Conservation (phyloP, 2,888 invertebrate genomes). For the Drosophila diplacantha region DNA sequence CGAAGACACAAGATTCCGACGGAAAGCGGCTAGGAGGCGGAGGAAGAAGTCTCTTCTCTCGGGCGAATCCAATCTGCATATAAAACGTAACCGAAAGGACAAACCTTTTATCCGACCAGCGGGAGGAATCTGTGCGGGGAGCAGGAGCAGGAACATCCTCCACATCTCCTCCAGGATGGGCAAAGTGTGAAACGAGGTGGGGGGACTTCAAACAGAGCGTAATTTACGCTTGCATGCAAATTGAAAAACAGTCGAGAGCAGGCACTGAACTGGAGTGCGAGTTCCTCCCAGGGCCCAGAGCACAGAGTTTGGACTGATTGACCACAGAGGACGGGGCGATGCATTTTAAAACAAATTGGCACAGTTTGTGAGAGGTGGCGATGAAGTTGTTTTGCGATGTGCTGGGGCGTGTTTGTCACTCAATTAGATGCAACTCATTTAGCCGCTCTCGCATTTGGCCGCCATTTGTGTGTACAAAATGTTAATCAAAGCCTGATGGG, state of each 20-base stretch:
- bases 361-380: conserved; percentile 60
- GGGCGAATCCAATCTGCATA: conserved; percentile 59
- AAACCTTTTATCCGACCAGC: conserved; percentile 53
- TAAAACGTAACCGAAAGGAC: conserved; percentile 53
- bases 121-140: conserved; percentile 15
- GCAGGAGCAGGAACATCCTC: conserved; percentile 1
- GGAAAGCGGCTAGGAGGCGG: neutral
- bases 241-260: conserved; percentile 63
- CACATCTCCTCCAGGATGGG: conserved; percentile 11
- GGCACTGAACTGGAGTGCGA: conserved; percentile 21
- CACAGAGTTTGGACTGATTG: conserved; percentile 47
- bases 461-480: conserved; percentile 63
- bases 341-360: conserved; percentile 73
- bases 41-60: conserved; percentile 17
- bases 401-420: conserved; percentile 60
- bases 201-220: conserved; percentile 32
- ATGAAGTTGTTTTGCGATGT: conserved; percentile 17
- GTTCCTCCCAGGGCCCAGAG: conserved; percentile 4
- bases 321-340: conserved; percentile 49
- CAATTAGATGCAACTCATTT: conserved; percentile 71
- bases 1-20: conserved; percentile 24
- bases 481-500: conserved; percentile 69
- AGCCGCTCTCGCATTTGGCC: conserved; percentile 43
- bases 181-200: conserved; percentile 2
- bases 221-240: conserved; percentile 67